Base-by-base conservation (phyloP, 2,797 vertebrate species). In the Eulemur albifrons region DNA sequence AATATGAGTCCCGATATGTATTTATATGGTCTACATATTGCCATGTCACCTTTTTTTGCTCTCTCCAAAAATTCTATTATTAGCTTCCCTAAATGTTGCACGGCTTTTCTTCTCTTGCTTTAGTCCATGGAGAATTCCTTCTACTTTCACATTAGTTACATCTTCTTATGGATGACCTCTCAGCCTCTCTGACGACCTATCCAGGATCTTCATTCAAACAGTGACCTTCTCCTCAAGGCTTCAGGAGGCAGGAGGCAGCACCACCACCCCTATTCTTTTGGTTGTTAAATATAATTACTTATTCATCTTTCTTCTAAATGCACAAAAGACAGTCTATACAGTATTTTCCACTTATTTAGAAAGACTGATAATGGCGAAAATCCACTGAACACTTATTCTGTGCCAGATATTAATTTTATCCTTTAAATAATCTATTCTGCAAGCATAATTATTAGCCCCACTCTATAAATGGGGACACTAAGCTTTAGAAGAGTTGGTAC, bases 1-100 rank as follows among this genome's bases (percentile, higher is more conserved):
- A 52, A 32, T 48, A 30, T 32, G 75, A 61, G 21, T 32, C 20
- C 18, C 0, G 0, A 1, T 2, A 2, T 30, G 52, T 27, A 12
- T 92, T 72, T 63, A 18, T 48, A 17, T 30, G 11, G 17, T 88
- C 48, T 87, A 13, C 11, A 6, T 50, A 23, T 32, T 17, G 27
- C 38, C 18, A 12, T 0, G 0, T n/a, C 59, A n/a, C 4, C 25
- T 25, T 57, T 80, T 54, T 83, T 17, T 67, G 7, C 38, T 94
- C 70, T 38, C 38, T 79, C 61, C 59, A 54, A 61, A 57, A 76
- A 76, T 81, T 59, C 45, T 77, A 11, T 18, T 75, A 57, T 12
- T 43, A 9, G 1, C 59, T 35, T 80, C 30, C 70, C 38, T 75
- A 77, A 86, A 85, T 69, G 76, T 54, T 50, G 13, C 5, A 27